A percentile compares a stretch with the other conserved stretches of the same genome.
Evolutionary conservation across 2,888 invertebrate genomes (phyloP).

Genomic region (Scaptomyza flava): DNA sequence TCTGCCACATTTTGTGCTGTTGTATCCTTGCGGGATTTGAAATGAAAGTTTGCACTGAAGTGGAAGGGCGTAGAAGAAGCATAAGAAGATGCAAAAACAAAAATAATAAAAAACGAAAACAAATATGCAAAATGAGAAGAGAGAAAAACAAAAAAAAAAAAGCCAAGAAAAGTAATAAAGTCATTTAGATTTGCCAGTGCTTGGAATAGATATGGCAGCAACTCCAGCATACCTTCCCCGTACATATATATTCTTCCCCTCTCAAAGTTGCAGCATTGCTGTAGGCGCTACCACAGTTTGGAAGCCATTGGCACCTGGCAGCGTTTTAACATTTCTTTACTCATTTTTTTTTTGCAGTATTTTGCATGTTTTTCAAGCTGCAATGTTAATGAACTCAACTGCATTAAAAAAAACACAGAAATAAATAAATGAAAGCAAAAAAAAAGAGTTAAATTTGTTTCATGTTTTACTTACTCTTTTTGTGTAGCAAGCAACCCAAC

Average conservation of each 20-base stretch:
- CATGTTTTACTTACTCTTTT: conserved; percentile 40
- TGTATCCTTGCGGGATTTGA: conserved; percentile 73
- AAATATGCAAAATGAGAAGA: conserved; percentile 48
- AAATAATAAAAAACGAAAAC: conserved; percentile 32
- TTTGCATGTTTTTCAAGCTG: conserved; percentile 13
- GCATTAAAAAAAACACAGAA: conserved; percentile 50
- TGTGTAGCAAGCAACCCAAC: conserved; percentile 1
- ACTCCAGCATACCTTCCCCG: neutral
- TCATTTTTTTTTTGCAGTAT: neutral
- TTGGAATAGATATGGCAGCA: conserved; percentile 73
- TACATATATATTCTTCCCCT: neutral
- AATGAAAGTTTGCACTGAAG: conserved; percentile 75
- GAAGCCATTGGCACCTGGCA: conserved; percentile 62
- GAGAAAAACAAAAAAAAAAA: conserved; percentile 42
- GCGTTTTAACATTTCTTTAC: conserved; percentile 9
- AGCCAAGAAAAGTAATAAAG: conserved; percentile 69
- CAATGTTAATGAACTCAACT: conserved; percentile 74
- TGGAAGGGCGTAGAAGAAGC: conserved; percentile 41
- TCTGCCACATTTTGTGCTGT: conserved; percentile 69
- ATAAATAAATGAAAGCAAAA: conserved; percentile 19
- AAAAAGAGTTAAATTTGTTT: conserved; percentile 13
- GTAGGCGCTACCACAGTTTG: conserved; percentile 60
- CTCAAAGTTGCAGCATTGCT: conserved; percentile 26
- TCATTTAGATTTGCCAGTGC: conserved; percentile 79
- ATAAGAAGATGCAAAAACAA: conserved; percentile 31